Evolutionary conservation across 2,888 invertebrate genomes (phyloP).

Genomic region (Tubulanus polymorphus): DNA sequence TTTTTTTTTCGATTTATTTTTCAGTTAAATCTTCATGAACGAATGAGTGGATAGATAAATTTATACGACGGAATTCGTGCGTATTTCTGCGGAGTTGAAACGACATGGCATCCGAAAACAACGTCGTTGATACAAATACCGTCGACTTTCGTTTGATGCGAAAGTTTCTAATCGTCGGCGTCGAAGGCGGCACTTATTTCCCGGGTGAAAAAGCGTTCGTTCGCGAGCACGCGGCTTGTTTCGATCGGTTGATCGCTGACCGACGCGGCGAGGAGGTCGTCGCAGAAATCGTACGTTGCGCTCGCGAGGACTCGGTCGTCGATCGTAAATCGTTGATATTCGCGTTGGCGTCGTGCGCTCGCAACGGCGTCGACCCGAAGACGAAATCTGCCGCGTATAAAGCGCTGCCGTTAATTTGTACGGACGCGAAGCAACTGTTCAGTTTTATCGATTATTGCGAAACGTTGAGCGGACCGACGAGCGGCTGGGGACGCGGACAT

Average conservation of each 20-base stretch:
- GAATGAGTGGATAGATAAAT: too few species aligned
- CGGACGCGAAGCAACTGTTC: slow-evolving; percentile 63
- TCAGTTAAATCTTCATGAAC: too few species aligned
- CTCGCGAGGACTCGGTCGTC: slow-evolving; percentile 48
- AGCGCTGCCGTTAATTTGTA: slow-evolving; percentile 60
- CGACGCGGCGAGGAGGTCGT: slow-evolving; percentile 40
- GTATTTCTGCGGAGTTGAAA: too few species aligned
- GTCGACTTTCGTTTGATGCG: too few species aligned
- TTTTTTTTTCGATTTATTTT: too few species aligned
- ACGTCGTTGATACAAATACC: too few species aligned
- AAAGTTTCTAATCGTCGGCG: slow-evolving; percentile 41
- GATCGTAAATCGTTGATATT: slow-evolving; percentile 56
- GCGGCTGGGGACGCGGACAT: slow-evolving; percentile 64
- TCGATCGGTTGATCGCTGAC: slow-evolving; percentile 34
- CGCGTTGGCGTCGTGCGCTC: slow-evolving; percentile 63
- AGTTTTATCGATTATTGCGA: slow-evolving; percentile 63
- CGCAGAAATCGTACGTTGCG: slow-evolving; percentile 32
- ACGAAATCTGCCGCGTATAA: slow-evolving; percentile 61
- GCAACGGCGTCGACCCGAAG: slow-evolving; percentile 45
- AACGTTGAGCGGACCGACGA: slow-evolving; percentile 31
- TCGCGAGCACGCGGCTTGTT: slow-evolving; percentile 29
- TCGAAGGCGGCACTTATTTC: slow-evolving; percentile 37
- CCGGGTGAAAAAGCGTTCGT: slow-evolving; percentile 31
- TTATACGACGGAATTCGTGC: too few species aligned
- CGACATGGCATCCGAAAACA: too few species aligned